A percentile compares a stretch with the other conserved stretches of the same genome.
Conservation (phyloP, 2,888 invertebrate genomes). For the Andrena hattorfiana region DNA sequence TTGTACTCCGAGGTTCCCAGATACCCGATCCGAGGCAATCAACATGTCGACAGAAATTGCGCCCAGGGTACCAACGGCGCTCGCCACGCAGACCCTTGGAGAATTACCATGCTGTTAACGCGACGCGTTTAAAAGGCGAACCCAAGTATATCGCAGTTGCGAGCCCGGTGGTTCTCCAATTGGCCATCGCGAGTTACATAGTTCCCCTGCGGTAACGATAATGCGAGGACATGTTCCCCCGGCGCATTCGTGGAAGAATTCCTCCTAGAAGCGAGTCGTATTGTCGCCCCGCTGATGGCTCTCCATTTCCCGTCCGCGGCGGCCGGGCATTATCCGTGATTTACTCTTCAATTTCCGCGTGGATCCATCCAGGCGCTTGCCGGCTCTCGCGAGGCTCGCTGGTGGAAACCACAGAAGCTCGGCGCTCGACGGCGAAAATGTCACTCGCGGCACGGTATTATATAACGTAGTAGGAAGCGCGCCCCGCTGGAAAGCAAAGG, state of each 20-base stretch:
- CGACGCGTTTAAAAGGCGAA: neutral
- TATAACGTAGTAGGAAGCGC: constrained; percentile 78
- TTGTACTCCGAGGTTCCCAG: no score
- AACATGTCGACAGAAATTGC: no score
- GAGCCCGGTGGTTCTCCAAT: neutral
- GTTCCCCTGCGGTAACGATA: constrained; percentile 25
- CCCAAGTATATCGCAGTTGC: neutral
- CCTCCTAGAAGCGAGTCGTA: neutral
- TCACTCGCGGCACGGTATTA: constrained; percentile 77
- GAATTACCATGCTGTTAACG: neutral
- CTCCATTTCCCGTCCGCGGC: constrained; percentile 17
- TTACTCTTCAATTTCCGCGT: constrained; percentile 47
- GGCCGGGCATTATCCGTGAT: constrained; percentile 42
- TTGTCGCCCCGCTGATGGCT: constrained; percentile 34
- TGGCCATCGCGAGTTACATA: constrained; percentile 1
- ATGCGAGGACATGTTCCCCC: constrained; percentile 25
- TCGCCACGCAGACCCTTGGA: no score
- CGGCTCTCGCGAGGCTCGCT: neutral
- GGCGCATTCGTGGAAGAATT: constrained; percentile 21
- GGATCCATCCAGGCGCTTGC: constrained; percentile 17
- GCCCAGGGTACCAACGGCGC: no score
- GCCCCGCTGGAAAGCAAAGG: constrained; percentile 82
- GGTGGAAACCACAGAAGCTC: constrained; percentile 49
- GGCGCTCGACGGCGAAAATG: constrained; percentile 72
- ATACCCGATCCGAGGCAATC: no score